Evolutionary conservation across 2,888 invertebrate genomes (phyloP), one percentile per base, ranked within the genome.

Genomic region (Apoda limacodes): DNA sequence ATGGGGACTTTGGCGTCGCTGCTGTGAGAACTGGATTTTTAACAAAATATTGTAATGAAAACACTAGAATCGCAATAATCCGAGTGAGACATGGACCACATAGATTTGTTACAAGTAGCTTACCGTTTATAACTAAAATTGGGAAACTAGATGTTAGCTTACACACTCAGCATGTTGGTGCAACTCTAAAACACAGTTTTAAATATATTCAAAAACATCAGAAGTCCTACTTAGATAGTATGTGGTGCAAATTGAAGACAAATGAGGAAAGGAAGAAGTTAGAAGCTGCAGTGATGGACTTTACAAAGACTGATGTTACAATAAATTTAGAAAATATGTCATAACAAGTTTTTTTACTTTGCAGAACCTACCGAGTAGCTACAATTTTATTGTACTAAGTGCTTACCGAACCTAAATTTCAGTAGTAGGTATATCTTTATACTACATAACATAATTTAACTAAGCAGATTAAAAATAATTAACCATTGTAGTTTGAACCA

Each of bases 171-270:
- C 90, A 92, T 60, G 82, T 86, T 2, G 91, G 92, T 12, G 92
- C 92, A 3, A 90, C 92, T 9, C 78, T 93, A 30, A 88, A 86
- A 62, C 89, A 92, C 42, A 90, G 92, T 63, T 91, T 89, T 53
- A 84, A 85, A 45, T 90, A 87, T 53, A 84, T 92, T 33, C 80
- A 87, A 52, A 84, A 80, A 37, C 84, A 89, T 60, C 91, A 92
- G 49, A 82, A 83, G 47, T 66, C 74, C 28, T 87, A 84, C 52
- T 71, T 90, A 32, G 85, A 89, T 52, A 72, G 81, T 27, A 81
- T 83, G 60, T 87, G 88, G 83, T 68, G 72, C 1, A 71, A 68
- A 42, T 64, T 89, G 17, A 83, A 81, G 42, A 87, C 83, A 20
- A 85, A 88, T 15, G 82, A 83, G 38, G 87, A 89, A 47, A 83